Evolutionary conservation across 2,888 invertebrate genomes (phyloP).

Genomic region (Piscicola geometra): DNA sequence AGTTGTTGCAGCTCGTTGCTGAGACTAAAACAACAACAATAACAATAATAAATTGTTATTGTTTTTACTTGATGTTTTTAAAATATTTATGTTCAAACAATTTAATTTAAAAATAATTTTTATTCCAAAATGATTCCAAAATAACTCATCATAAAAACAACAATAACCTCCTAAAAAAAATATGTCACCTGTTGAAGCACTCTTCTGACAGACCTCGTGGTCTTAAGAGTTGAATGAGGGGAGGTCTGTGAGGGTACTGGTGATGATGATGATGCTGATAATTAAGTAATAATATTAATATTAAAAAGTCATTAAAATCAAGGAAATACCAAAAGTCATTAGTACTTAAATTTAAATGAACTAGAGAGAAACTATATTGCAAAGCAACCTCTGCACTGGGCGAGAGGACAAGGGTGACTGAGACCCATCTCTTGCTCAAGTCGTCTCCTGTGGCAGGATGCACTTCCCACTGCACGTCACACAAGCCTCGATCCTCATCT

Average conservation of each 20-base stretch:
- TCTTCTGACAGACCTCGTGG: not conserved
- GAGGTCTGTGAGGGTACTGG: not conserved
- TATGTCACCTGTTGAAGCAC: not conserved
- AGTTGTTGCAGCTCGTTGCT: not conserved
- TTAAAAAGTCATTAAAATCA: not conserved
- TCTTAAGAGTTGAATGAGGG: not conserved
- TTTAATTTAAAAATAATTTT: not conserved
- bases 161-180: not conserved
- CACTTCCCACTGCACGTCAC: constrained; percentile 6
- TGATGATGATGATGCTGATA: too few relatives aligned
- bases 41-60: too few relatives aligned
- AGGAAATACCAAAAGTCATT: not conserved
- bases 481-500: not conserved
- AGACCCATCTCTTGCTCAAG: constrained; percentile 7
- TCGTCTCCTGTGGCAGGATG: constrained; percentile 27
- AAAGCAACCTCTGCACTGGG: not conserved
- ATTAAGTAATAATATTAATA: too few relatives aligned
- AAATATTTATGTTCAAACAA: not conserved
- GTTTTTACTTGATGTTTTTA: not conserved
- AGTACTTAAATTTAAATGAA: too few relatives aligned
- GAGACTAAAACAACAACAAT: too few relatives aligned
- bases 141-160: not conserved
- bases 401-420: not conserved
- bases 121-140: not conserved
- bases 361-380: too few relatives aligned